Conservation (phyloP, 2,113 vertebrate species). For the Struthidea cinerea region DNA sequence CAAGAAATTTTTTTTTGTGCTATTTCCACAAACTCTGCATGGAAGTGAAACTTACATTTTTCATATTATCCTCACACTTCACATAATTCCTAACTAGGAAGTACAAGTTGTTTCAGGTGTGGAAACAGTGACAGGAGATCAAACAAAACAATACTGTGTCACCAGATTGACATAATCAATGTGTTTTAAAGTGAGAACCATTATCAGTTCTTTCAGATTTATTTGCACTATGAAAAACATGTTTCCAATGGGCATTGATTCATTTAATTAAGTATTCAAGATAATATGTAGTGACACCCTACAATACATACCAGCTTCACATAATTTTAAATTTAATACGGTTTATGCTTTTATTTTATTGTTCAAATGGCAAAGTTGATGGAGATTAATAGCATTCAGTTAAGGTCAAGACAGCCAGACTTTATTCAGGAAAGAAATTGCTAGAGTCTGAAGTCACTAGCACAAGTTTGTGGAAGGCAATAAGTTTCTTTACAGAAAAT, state of each 20-base stretch:
- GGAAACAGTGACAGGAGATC: background rate
- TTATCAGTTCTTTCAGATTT: background rate
- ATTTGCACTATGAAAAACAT: background rate
- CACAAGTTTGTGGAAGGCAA: background rate
- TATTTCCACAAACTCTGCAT: background rate
- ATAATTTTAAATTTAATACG: background rate
- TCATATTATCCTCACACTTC: background rate
- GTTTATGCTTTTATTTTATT: background rate
- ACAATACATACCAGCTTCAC: background rate
- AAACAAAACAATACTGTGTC: background rate
- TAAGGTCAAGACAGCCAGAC: background rate
- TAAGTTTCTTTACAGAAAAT: background rate
- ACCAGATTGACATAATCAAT: background rate
- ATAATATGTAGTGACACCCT: background rate
- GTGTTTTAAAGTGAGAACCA: background rate
- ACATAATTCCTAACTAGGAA: background rate
- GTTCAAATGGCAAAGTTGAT: background rate
- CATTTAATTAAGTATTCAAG: background rate
- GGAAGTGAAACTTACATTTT: background rate
- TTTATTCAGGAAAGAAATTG: background rate
- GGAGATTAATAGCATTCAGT: background rate
- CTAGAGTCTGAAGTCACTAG: background rate
- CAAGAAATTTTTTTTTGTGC: rapidly evolving
- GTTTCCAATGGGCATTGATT: background rate
- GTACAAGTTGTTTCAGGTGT: background rate